Base-by-base conservation (phyloP, 2,888 invertebrate species). In the Yponomeuta evonymella region DNA sequence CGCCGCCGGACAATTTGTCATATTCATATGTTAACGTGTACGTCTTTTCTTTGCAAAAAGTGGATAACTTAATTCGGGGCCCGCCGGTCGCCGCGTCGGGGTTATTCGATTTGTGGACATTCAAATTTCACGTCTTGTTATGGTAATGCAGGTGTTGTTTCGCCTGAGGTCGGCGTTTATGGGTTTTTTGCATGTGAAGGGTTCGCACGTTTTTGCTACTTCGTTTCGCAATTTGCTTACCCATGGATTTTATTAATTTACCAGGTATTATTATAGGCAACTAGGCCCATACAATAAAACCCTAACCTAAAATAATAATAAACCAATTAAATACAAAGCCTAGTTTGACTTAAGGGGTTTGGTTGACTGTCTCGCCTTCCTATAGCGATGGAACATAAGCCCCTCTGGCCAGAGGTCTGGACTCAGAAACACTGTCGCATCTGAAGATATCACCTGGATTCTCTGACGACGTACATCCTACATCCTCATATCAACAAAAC, bases 1-100 rank as follows among this genome's bases (percentile, higher is more conserved):
- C 89, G 83, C 85, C 82, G 82, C 79, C 87, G 84, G 84, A 90
- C 92, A 92, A 92, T 93, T 92, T 92, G 92, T 93, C 93, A 92
- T 92, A 93, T 93, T 92, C 92, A 92, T 92, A 92, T 91, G 92
- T 92, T 91, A 92, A 92, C 91, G 89, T 88, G 87, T 78, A 84
- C 90, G 88, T 89, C 90, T 91, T 90, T 90, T 91, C 90, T 90
- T 58, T 90, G 88, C 89, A 90, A 91, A 92, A 91, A 90, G 89
- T 88, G 89, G 89, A 88, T 91, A 92, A 90, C 90, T 90, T 90
- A 88, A 90, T 91, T 89, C 87, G 83, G 81, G 79, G 75, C 76
- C 36, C 67, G 79, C 81, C 76, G 84, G 80, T 43, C 82, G 84
- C 77, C 76, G 81, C 69, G 51, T 58, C 51, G 51, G 51, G 84